Evolutionary conservation across 1,140 invertebrate species (phyloP), one percentile per base, ranked within the genome.

Genomic region (Drosophila grimshawi): DNA sequence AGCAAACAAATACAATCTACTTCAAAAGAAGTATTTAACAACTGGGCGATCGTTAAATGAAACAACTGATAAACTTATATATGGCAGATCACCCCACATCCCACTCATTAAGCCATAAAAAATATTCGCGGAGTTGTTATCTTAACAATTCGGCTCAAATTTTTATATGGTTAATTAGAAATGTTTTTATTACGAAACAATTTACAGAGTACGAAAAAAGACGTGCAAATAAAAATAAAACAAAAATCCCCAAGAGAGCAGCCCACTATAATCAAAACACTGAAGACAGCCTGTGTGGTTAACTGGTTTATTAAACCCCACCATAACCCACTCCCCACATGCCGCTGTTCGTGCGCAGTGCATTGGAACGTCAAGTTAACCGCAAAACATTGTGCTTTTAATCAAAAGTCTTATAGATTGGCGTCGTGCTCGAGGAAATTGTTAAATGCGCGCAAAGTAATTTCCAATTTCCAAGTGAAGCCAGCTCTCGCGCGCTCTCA

Each of bases 391-490:
- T 70, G 81, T 69, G 82, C 73, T 85, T 85, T 85, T 85, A 80
- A 86, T 83, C 77, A 89, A 89, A 88, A 88, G 71, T 88, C 67
- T 80, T 88, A 86, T 86, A 71, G 83, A 80, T 86, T 86, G 76
- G 83, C 81, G 80, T 78, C 59, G 66, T 68, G 82, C 69, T 71
- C 72, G 75, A 80, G 81, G 66, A 85, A 86, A 86, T 85, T 82
- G 80, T 67, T 71, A 43, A 76, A 67, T 61, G 76, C 76, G 48
- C 82, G 82, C 83, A 80, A 88, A 89, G 57, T 68, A 83, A 89
- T 88, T 88, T 76, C 71, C 81, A 70, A 53, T 78, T 64, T 39
- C 45, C 66, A 60, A 49, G 33, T n/a, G 43, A 32, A 56, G 29
- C 49, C 43, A 61, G 49, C 53, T 32, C 53, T 8, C 65, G 35